A percentile compares a stretch with the other conserved stretches of the same genome.
These are phyloP conservation scores for Canis aureus DNA, from an alignment of 2,113 vertebrate genomes.

Conservation along the genomic window DNA sequence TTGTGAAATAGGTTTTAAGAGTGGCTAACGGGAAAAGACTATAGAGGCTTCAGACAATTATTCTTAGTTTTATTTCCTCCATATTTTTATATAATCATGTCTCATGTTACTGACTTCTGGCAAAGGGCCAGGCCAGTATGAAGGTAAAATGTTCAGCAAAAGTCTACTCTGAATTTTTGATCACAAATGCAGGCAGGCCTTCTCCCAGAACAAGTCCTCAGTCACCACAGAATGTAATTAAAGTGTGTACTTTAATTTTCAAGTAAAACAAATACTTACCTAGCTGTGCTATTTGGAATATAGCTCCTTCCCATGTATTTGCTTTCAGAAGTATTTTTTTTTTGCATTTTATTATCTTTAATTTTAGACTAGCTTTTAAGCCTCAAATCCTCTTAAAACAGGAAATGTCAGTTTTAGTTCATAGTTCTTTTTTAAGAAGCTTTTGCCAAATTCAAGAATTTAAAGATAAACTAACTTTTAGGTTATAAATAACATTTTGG, in stretches of 20 bases:
- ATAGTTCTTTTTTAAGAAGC: conserved; percentile 32
- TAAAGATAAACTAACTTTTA: conserved; percentile 55
- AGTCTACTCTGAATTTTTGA: conserved; percentile 17
- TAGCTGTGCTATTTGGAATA: not conserved
- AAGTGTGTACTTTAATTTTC: not conserved
- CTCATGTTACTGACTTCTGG: not conserved
- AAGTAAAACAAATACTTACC: conserved; percentile 21
- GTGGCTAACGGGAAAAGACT: not conserved
- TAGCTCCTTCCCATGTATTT: conserved; percentile 9
- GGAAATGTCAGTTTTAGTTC: conserved; percentile 49
- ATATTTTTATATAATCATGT: not conserved
- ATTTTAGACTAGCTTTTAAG: conserved; percentile 50
- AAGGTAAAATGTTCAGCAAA: not conserved
- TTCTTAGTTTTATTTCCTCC: not conserved
- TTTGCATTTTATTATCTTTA: conserved; percentile 56
- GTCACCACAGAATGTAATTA: not conserved
- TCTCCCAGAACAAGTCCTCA: not conserved
- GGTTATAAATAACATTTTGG: conserved; percentile 56
- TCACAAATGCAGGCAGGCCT: not conserved
- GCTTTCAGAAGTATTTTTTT: conserved; percentile 52
- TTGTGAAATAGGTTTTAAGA: not conserved
- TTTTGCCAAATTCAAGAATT: conserved; percentile 62
- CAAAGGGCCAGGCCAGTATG: conserved; percentile 10
- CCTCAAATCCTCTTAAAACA: conserved; percentile 53
- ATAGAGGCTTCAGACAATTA: not conserved